Percentiles rank a stretch among this genome's conserved stretches.
Conservation (phyloP, 2,113 vertebrate genomes). For the Aramus guarauna region DNA sequence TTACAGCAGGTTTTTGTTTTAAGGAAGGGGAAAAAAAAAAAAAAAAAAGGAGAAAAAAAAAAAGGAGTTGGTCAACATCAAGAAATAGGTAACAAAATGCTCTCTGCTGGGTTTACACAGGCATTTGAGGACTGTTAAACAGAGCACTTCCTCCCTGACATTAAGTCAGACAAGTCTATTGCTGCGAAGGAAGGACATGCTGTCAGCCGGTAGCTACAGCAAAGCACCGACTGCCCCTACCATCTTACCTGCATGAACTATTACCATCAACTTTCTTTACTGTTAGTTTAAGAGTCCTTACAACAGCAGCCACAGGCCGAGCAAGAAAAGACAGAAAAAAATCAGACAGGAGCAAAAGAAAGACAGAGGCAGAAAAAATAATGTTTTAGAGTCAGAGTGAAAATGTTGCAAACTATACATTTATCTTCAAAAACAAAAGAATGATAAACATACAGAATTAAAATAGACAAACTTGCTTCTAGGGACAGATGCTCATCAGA, state of each 20-base stretch:
- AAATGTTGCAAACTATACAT: conserved; percentile 7
- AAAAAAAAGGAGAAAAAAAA: background rate
- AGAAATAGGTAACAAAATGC: background rate
- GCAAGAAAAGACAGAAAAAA: conserved; percentile 77
- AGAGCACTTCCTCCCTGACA: background rate
- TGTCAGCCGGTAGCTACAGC: conserved; percentile 41
- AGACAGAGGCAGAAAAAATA: conserved; percentile 59
- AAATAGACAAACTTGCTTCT: background rate
- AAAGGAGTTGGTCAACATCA: background rate
- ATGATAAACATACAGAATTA: background rate
- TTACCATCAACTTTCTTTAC: conserved; percentile 89
- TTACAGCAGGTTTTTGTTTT: background rate
- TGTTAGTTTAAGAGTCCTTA: conserved; percentile 87
- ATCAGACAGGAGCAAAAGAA: conserved; percentile 65
- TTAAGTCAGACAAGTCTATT: conserved; percentile 28
- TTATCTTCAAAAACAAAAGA: conserved; percentile 26
- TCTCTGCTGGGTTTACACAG: background rate
- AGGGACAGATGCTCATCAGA: background rate
- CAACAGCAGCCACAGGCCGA: conserved; percentile 71
- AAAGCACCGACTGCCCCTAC: conserved; percentile 53
- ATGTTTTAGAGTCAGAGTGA: conserved; percentile 45
- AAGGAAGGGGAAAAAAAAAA: background rate
- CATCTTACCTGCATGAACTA: conserved; percentile 87
- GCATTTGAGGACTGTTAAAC: conserved; percentile 11
- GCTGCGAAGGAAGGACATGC: conserved; percentile 13